Evolutionary conservation across 2,113 vertebrate species (phyloP).

Genomic region (Hyla sarda): DNA sequence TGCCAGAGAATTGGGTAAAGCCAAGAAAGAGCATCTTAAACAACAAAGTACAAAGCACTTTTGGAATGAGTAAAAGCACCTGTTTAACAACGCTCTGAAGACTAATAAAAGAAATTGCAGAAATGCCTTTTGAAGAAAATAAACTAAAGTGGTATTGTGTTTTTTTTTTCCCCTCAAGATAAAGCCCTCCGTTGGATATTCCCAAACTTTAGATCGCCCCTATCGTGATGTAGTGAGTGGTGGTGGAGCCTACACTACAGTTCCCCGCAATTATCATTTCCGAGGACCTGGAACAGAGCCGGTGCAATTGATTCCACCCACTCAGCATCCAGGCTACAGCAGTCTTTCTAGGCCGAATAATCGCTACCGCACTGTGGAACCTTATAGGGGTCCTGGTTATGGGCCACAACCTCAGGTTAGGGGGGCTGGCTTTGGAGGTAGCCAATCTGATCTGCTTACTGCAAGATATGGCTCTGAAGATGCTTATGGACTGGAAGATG

Average conservation of each 20-base stretch:
- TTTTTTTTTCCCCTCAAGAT: not conserved
- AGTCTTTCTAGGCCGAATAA: conserved; percentile 53
- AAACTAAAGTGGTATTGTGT: too few relatives aligned
- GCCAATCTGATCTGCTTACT: conserved; percentile 51
- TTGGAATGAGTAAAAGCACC: too few relatives aligned
- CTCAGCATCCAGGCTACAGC: conserved; percentile 51
- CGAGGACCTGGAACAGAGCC: conserved; percentile 48
- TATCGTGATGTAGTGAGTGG: conserved; percentile 29
- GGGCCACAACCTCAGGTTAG: conserved; percentile 54
- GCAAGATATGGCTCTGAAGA: conserved; percentile 47
- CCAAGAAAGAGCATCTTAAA: too few relatives aligned
- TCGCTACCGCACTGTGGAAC: conserved; percentile 39
- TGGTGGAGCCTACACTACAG: conserved; percentile 42
- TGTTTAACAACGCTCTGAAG: too few relatives aligned
- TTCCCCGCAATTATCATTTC: conserved; percentile 55
- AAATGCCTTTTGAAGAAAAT: too few relatives aligned
- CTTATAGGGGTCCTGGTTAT: conserved; percentile 51
- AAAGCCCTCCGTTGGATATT: conserved; percentile 24
- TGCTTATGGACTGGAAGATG: conserved; percentile 52
- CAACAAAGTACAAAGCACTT: too few relatives aligned
- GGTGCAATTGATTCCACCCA: conserved; percentile 21
- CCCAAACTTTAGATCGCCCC: conserved; percentile 53
- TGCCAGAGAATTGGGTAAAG: too few relatives aligned
- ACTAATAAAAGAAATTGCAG: too few relatives aligned
- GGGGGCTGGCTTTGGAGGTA: conserved; percentile 45